These are phyloP conservation scores for Podabrus alpinus DNA, from an alignment of 2,888 invertebrate genomes.

Conservation along the genomic window DNA sequence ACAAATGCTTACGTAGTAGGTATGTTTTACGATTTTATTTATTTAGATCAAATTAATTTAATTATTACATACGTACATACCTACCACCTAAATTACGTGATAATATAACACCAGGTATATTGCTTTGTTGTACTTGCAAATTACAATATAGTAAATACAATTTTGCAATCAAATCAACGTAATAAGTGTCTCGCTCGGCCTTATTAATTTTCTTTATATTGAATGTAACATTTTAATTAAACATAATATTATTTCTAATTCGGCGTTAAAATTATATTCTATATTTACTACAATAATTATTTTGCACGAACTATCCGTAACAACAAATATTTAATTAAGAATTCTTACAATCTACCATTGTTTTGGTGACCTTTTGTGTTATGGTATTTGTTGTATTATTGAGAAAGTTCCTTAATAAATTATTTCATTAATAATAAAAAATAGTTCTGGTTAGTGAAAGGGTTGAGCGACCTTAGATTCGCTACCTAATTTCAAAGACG, in stretches of 20 bases:
- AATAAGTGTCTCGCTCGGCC: not conserved
- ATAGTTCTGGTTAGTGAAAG: not conserved
- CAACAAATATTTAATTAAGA: too few relatives aligned
- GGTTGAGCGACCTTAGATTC: not conserved
- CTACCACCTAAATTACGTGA: not conserved
- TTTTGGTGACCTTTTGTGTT: too few relatives aligned
- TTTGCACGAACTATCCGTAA: too few relatives aligned
- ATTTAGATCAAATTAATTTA: conserved; percentile 3
- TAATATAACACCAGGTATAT: not conserved
- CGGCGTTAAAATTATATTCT: too few relatives aligned
- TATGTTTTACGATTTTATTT: conserved; percentile 30
- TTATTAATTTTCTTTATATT: too few relatives aligned
- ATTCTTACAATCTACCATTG: too few relatives aligned
- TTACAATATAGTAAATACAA: not conserved
- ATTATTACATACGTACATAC: not conserved
- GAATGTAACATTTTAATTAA: too few relatives aligned
- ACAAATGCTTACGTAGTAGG: conserved; percentile 44
- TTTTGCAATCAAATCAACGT: not conserved
- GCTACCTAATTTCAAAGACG: not conserved
- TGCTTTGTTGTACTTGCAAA: not conserved
- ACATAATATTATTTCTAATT: too few relatives aligned
- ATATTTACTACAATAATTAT: too few relatives aligned
- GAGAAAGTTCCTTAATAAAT: too few relatives aligned
- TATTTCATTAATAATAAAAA: too few relatives aligned
- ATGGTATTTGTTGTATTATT: too few relatives aligned